A percentile compares a stretch with the other conserved stretches of the same genome.
Evolutionary conservation across 1,140 invertebrate genomes (phyloP).

Genomic region (Lepidurus couesii): DNA sequence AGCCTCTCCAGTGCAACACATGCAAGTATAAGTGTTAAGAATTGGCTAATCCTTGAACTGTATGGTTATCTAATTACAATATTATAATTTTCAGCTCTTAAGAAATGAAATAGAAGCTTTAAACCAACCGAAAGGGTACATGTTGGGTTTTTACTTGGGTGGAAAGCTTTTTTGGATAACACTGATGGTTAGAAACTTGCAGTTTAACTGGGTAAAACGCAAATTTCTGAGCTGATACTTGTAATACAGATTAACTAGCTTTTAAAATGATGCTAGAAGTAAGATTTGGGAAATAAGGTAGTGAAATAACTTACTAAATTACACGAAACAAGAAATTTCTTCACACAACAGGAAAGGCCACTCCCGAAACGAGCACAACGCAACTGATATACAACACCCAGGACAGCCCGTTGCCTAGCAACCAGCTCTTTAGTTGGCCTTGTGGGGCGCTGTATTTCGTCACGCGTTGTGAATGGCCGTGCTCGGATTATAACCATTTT

Average conservation of each 20-base stretch:
- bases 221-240: too few species aligned
- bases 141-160: too few species aligned
- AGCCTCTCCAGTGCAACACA: not conserved
- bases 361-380: not conserved
- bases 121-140: too few species aligned
- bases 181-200: too few species aligned
- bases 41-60: too few species aligned
- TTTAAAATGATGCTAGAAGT: not conserved
- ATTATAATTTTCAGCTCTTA: too few species aligned
- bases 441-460: not conserved
- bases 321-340: not conserved
- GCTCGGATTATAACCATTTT: not conserved
- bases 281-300: not conserved
- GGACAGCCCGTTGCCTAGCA: not conserved
- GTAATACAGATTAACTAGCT: too few species aligned
- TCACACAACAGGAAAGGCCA: conserved; percentile 3
- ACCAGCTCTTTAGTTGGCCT: not conserved
- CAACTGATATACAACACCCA: conserved; percentile 6
- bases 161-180: too few species aligned
- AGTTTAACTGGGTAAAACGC: too few species aligned
- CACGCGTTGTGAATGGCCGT: not conserved
- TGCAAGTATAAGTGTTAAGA: not conserved
- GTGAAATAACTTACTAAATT: not conserved
- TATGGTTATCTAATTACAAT: too few species aligned
- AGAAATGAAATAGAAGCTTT: too few species aligned